Evolutionary conservation across 2,113 vertebrate genomes (phyloP).

Genomic region (Xiphias gladius): DNA sequence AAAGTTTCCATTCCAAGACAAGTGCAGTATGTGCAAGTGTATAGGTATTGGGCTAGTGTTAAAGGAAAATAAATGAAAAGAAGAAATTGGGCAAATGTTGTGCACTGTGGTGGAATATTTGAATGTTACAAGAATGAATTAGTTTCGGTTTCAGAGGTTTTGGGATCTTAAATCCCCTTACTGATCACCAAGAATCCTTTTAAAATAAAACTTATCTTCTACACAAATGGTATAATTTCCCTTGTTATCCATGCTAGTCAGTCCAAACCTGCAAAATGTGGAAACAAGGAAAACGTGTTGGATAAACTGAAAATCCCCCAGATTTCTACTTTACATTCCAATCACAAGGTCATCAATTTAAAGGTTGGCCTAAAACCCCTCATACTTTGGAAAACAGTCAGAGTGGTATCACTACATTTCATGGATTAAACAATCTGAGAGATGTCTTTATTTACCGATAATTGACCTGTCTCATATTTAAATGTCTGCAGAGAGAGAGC

Average conservation of each 20-base stretch:
- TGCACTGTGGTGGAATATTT: neutral
- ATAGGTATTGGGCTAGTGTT: neutral
- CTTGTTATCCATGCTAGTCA: neutral
- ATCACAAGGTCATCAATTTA: constrained; percentile 13
- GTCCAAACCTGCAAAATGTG: neutral
- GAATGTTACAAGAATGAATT: constrained; percentile 10
- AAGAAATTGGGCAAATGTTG: constrained; percentile 13
- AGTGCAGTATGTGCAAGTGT: constrained; percentile 9
- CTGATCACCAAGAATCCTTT: constrained; percentile 9
- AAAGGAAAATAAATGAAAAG: constrained; percentile 1
- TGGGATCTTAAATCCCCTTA: constrained; percentile 3
- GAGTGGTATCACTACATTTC: neutral
- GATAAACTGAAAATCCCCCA: neutral
- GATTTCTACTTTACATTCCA: neutral
- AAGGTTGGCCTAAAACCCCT: neutral
- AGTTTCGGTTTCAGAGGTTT: constrained; percentile 18
- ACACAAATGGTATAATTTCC: constrained; percentile 5
- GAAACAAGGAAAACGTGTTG: neutral
- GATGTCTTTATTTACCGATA: constrained; percentile 27
- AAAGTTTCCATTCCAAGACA: constrained; percentile 43
- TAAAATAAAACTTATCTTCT: constrained; percentile 1
- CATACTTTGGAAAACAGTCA: constrained; percentile 9
- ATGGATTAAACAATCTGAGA: neutral
- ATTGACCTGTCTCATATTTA: constrained; percentile 38
- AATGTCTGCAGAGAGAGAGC: constrained; percentile 1